Conservation (phyloP, 2,888 invertebrate species). For the Iphiclides podalirius region DNA sequence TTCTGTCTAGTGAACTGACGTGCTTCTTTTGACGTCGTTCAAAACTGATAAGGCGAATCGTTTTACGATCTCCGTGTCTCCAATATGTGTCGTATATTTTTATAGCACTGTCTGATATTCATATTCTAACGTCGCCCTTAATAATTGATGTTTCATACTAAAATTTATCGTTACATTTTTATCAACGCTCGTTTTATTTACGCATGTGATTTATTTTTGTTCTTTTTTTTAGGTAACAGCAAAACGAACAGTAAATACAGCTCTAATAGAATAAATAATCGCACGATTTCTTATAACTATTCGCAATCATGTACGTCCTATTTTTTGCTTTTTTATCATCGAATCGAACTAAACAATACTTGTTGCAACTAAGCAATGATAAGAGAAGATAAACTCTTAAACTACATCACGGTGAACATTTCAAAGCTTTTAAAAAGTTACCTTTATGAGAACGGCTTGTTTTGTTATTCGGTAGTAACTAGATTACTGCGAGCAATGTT, state of each 20-base stretch:
- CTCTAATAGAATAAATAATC: slow-evolving; percentile 64
- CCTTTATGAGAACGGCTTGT: background rate
- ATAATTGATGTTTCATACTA: slow-evolving; percentile 1
- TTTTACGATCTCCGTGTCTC: slow-evolving; percentile 13
- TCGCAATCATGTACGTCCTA: slow-evolving; percentile 68
- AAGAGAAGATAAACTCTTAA: background rate
- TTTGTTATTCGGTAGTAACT: slow-evolving; percentile 6
- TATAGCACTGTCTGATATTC: slow-evolving; percentile 4
- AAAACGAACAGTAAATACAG: slow-evolving; percentile 65
- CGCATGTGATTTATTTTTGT: slow-evolving; percentile 50
- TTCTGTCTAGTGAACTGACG: slow-evolving; percentile 44
- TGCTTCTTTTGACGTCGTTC: slow-evolving; percentile 49
- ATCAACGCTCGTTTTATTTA: slow-evolving; percentile 28
- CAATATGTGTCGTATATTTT: slow-evolving; percentile 12
- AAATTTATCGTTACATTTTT: slow-evolving; percentile 12
- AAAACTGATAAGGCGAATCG: slow-evolving; percentile 29
- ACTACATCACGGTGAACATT: background rate
- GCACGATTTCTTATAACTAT: slow-evolving; percentile 49
- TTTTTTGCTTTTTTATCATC: slow-evolving; percentile 13
- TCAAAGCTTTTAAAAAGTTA: slow-evolving; percentile 10
- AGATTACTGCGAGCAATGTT: slow-evolving; percentile 30
- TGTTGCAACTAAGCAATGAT: too few relatives aligned
- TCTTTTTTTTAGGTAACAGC: slow-evolving; percentile 65
- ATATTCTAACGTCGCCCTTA: background rate
- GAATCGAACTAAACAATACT: slow-evolving; percentile 12